Evolutionary conservation across 1,140 invertebrate species (phyloP), one percentile per base, ranked within the genome.

Genomic region (Pissodes strobi): DNA sequence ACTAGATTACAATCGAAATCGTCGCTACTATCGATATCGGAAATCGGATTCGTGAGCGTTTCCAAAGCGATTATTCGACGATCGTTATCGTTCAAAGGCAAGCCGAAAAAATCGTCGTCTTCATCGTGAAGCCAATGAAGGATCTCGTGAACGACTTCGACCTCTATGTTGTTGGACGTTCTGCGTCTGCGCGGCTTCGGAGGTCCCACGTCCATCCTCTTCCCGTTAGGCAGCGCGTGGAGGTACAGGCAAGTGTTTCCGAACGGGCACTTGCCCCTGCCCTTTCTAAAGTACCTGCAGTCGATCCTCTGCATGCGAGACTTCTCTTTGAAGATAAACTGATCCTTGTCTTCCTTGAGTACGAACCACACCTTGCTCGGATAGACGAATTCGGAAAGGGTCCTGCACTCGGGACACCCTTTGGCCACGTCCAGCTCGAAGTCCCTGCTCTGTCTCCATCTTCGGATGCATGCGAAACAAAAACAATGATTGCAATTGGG

Each of bases 401-500:
- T 84, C 56, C 90, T 85, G 73, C 90, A 95, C 73, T 93, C 90
- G 2, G 93, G 93, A 79, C 93, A 95, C 19, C 89, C 85, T 71
- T 91, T 89, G 65, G 27, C 72, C 52, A 69, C 67, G 13, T 67
- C 60, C 25, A 53, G 46, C 66, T 93, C 90, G 78, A 92, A 92
- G 72, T 92, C 87, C 74, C 90, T 89, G 37, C 87, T 85, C 74
- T 90, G 84, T 58, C 93, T 83, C 93, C 93, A 95, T 69, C 86
- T 88, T 19, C 91, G 83, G 67, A 95, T 94, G 75, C 93, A 95
- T 52, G 83, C 80, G 27, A 95, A 79, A 77, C 93, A 95, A 76
- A 93, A 95, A 69, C 90, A 89, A 74, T 95, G 93, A 76, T 85
- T 88, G 75, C 93, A 95, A 76, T 91, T 91, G n/a, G 92, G 90